Evolutionary conservation across 2,888 invertebrate species (phyloP).

Genomic region (Drosophila bunnanda): DNA sequence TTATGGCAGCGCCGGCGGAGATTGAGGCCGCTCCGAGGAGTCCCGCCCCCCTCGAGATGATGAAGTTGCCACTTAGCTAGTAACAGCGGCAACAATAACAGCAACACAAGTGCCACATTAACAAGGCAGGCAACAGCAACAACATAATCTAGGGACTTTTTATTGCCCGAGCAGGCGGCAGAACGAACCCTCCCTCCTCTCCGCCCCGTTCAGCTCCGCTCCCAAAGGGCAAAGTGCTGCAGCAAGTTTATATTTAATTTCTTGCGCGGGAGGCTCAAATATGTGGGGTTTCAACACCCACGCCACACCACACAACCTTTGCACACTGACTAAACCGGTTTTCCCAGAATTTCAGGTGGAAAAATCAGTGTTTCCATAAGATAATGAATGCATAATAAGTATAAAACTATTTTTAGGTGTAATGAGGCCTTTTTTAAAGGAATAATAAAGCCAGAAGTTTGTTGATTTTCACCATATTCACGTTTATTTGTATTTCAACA

Average conservation of each 20-base stretch:
- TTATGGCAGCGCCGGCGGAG: slow-evolving; percentile 65
- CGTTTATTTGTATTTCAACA: too few species aligned
- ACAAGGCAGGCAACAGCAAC: slow-evolving; percentile 56
- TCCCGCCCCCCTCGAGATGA: slow-evolving; percentile 55
- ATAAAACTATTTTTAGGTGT: too few species aligned
- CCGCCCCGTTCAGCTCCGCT: slow-evolving; percentile 11
- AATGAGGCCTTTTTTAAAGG: too few species aligned
- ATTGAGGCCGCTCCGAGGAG: slow-evolving; percentile 58
- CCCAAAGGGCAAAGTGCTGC: slow-evolving; percentile 57
- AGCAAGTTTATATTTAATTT: slow-evolving; percentile 74
- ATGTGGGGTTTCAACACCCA: slow-evolving; percentile 20
- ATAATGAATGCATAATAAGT: neutral
- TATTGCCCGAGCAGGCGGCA: slow-evolving; percentile 66
- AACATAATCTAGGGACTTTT: slow-evolving; percentile 65
- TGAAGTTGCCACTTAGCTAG: slow-evolving; percentile 74
- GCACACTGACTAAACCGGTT: slow-evolving; percentile 3
- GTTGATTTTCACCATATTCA: too few species aligned
- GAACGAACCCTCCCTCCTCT: slow-evolving; percentile 38
- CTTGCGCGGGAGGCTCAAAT: slow-evolving; percentile 56
- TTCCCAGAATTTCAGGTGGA: neutral
- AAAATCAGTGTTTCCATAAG: neutral
- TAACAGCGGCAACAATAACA: slow-evolving; percentile 49
- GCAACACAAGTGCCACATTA: slow-evolving; percentile 72
- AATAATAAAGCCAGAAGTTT: too few species aligned
- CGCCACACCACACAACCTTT: neutral